Percentiles rank a stretch among this genome's conserved stretches.
Evolutionary conservation across 2,888 invertebrate genomes (phyloP).

Genomic region (Cantharis nigra): DNA sequence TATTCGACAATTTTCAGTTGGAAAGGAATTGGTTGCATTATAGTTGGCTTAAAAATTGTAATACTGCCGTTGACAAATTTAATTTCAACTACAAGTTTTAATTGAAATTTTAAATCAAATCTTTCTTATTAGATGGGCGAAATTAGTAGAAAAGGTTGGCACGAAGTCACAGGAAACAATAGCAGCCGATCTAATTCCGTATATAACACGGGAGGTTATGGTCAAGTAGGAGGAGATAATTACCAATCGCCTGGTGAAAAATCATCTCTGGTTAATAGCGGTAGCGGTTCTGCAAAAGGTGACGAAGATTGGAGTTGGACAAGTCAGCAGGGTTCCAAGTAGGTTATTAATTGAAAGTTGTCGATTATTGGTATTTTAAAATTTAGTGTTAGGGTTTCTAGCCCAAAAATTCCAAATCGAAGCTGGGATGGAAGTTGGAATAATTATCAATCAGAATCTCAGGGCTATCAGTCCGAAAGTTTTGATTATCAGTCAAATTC

Average conservation of each 20-base stretch:
- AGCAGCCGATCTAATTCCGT: slow-evolving; percentile 34
- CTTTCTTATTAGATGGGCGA: slow-evolving; percentile 63
- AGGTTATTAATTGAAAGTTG: slow-evolving; percentile 22
- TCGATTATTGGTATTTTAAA: background rate
- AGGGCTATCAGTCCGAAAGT: slow-evolving; percentile 48
- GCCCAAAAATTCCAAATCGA: slow-evolving; percentile 50
- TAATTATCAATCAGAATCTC: slow-evolving; percentile 48
- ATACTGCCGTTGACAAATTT: background rate
- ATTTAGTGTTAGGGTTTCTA: slow-evolving; percentile 47
- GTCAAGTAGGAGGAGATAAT: slow-evolving; percentile 54
- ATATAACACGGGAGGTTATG: slow-evolving; percentile 48
- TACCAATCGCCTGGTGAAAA: slow-evolving; percentile 56
- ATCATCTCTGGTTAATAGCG: slow-evolving; percentile 55
- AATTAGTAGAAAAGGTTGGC: slow-evolving; percentile 70
- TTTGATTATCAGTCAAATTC: slow-evolving; percentile 50
- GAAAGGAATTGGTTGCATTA: background rate
- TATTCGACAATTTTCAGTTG: background rate
- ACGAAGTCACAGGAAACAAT: slow-evolving; percentile 49
- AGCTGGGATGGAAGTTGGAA: slow-evolving; percentile 40
- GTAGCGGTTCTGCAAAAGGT: slow-evolving; percentile 44
- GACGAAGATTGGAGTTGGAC: slow-evolving; percentile 54
- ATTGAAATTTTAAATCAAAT: background rate
- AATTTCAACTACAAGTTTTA: background rate
- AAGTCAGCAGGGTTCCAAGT: slow-evolving; percentile 55
- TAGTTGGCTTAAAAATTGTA: background rate